Conservation (phyloP, 2,113 vertebrate genomes). For the rabbit (Oryctolagus cuniculus) region DNA sequence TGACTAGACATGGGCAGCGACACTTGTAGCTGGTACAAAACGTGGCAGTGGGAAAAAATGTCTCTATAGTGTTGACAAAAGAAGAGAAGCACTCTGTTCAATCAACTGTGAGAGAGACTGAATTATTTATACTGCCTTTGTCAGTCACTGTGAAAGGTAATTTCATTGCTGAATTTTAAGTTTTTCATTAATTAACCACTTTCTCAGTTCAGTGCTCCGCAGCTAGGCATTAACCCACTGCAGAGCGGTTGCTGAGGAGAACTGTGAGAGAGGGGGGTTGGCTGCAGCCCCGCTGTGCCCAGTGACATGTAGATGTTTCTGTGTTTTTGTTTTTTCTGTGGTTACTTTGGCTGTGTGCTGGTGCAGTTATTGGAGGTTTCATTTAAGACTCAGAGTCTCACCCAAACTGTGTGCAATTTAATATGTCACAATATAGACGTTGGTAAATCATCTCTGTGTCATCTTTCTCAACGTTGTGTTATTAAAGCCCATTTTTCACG, state of each 20-base stretch:
- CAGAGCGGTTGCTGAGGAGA: constrained; percentile 79
- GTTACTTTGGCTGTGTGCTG: constrained; percentile 65
- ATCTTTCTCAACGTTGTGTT: constrained; percentile 77
- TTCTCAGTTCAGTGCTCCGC: constrained; percentile 86
- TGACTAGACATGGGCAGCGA: neutral
- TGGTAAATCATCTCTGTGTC: constrained; percentile 81
- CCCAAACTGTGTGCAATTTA: constrained; percentile 76
- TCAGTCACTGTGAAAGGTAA: constrained; percentile 86
- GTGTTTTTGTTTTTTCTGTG: constrained; percentile 71
- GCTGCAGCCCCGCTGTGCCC: constrained; percentile 63
- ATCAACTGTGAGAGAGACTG: constrained; percentile 84
- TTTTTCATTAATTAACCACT: constrained; percentile 89
- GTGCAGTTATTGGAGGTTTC: constrained; percentile 73
- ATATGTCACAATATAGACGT: constrained; percentile 77
- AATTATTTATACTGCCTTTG: constrained; percentile 86
- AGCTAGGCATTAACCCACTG: constrained; percentile 75
- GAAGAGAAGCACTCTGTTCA: constrained; percentile 81
- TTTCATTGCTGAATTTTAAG: constrained; percentile 88
- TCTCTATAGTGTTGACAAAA: constrained; percentile 73
- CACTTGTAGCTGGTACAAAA: constrained; percentile 59
- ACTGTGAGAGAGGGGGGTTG: constrained; percentile 51
- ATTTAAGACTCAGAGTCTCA: constrained; percentile 75
- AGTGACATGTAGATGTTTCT: constrained; percentile 76
- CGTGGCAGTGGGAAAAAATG: neutral
- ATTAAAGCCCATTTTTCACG: constrained; percentile 84